phyloP scores from a whole-genome alignment of 2,888 invertebrate species.

The Conchocele bisecta region DNA sequence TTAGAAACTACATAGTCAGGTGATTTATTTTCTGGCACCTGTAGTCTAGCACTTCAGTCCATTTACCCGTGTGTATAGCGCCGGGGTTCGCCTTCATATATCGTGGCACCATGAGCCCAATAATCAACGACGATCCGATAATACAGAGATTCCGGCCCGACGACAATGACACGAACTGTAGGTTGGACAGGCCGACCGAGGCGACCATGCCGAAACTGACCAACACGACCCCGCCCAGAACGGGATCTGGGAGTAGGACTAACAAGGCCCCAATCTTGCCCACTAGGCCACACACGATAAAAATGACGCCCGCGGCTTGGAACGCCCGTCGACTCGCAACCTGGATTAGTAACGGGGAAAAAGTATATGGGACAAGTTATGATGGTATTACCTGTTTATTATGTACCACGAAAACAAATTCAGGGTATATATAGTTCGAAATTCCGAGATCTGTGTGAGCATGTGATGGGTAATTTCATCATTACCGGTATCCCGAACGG shows the following conservation, averaged over 20 bases:
- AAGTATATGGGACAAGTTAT: neutral
- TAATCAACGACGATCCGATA: constrained; percentile 93
- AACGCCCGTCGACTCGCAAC: constrained; percentile 83
- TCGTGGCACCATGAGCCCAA: constrained; percentile 86
- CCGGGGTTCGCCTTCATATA: constrained; percentile 67
- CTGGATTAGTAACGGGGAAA: constrained; percentile 58
- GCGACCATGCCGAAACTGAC: constrained; percentile 81
- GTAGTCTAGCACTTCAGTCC: too few relatives aligned
- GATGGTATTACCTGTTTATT: too few relatives aligned
- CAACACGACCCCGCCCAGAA: constrained; percentile 82
- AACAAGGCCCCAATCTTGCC: constrained; percentile 84
- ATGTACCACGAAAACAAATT: neutral
- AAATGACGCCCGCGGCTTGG: constrained; percentile 82
- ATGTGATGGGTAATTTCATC: too few relatives aligned
- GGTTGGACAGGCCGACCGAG: constrained; percentile 75
- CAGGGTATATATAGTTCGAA: too few relatives aligned
- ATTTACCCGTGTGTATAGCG: constrained; percentile 73
- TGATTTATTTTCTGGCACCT: too few relatives aligned
- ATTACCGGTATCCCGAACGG: too few relatives aligned
- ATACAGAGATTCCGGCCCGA: constrained; percentile 93
- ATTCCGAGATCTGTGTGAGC: too few relatives aligned
- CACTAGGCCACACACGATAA: constrained; percentile 82
- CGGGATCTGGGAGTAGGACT: constrained; percentile 84
- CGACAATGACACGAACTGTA: constrained; percentile 87
- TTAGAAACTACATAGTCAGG: too few relatives aligned